Evolutionary conservation across 64 coral and sea anemone genomes (phyloP), one percentile per base, ranked within the genome.

Genomic region (Anthopleura sola): DNA sequence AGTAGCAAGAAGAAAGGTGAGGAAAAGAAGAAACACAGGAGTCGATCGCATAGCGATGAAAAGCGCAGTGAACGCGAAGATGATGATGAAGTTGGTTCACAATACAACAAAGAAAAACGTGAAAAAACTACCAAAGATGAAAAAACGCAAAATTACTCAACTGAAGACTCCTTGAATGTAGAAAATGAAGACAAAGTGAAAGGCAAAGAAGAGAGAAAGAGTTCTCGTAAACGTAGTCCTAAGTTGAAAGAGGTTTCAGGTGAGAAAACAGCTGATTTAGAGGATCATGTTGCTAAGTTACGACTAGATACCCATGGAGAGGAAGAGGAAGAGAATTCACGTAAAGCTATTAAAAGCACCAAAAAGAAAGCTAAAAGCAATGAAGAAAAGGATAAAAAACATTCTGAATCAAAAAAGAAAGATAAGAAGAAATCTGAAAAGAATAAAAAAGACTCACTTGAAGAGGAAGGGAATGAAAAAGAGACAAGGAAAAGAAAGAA

Each of bases 331-430:
- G 47, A 75, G 1, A 11, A 0, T 16, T 36, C 40, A 15, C 37
- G 47, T 68, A 78, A 85, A 44, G 5, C 37, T 36, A 54, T 31
- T 24, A 80, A 71, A 57, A 54, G 60, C 1, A 85, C 12, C 57
- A 47, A 91, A 56, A 86, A 55, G 60, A 75, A 40, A 50, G 26
- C 4, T 36, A 62, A 40, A 74, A 77, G 29, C 16, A 78, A 47
- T 38, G 44, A 79, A 79, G 76, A 79, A 79, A 40, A 26, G 39
- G 44, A 38, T 15, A 44, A 79, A 44, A 79, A 79, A 14, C 75
- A 77, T 78, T 90, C 54, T 19, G 32, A 69, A n/a, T 68, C 83
- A 78, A 91, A 81, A 60, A 86, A 32, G 40, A 86, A 69, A 81
- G 38, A 33, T 62, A 78, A 86, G 86, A 83, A 81, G 77, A 80